phyloP scores from a whole-genome alignment of 2,113 vertebrate genomes.

The Lepus americanus region DNA sequence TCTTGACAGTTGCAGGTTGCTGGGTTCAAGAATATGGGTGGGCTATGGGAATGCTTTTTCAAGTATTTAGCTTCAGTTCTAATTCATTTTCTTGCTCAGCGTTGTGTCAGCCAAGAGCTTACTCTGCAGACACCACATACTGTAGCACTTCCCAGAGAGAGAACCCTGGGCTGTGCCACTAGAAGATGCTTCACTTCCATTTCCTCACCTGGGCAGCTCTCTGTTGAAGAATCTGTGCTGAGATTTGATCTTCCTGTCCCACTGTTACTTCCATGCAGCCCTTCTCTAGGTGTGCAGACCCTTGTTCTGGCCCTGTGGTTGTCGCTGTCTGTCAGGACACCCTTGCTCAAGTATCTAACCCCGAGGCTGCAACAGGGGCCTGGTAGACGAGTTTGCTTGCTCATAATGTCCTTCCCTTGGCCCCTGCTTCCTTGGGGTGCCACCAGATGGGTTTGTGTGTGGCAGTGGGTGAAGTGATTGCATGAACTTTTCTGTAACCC shows the following conservation, averaged over 20 bases:
- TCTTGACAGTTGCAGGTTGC: conserved; percentile 49
- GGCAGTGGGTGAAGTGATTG: conserved; percentile 60
- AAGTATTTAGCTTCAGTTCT: conserved; percentile 44
- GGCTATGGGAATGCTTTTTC: conserved; percentile 19
- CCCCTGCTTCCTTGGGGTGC: conserved; percentile 24
- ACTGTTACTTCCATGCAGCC: background rate
- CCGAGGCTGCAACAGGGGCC: background rate
- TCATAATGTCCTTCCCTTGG: background rate
- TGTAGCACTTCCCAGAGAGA: background rate
- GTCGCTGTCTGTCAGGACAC: background rate
- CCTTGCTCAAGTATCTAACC: conserved; percentile 17
- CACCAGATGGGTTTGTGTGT: conserved; percentile 1
- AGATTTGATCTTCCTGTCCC: conserved; percentile 6
- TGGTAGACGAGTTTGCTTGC: background rate
- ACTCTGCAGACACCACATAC: background rate
- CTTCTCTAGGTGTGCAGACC: background rate
- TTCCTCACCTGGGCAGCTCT: conserved; percentile 55
- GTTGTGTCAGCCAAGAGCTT: conserved; percentile 39
- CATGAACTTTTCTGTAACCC: conserved; percentile 60
- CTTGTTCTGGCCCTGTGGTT: background rate
- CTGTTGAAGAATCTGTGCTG: conserved; percentile 20
- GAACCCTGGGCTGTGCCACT: background rate
- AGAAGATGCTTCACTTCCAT: conserved; percentile 19
- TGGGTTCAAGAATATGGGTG: conserved; percentile 2
- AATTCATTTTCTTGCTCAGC: conserved; percentile 43